Evolutionary conservation across 2,113 vertebrate genomes (phyloP), one percentile per base, ranked within the genome.

Genomic region (Prunella himalayana): DNA sequence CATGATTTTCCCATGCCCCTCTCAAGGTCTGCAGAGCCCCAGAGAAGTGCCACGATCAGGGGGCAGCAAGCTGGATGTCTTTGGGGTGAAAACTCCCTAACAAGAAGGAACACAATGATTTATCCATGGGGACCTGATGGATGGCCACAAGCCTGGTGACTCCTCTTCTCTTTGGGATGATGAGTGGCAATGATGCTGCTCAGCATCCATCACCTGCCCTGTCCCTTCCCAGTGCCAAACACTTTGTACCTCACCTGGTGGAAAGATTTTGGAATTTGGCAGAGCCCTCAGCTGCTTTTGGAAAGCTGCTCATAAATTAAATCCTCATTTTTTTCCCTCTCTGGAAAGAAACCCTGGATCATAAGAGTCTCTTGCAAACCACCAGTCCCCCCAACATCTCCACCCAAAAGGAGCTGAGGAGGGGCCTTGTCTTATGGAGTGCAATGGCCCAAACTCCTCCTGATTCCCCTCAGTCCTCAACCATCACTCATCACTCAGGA

Each of bases 291-390:
- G 68, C 45, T 86, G 54, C 69, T 90, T 54, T 50, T 0, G 4
- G 88, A 93, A 93, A 81, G 47, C 1, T 1, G 39, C 13, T 95
- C 81, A 37, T 95, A 92, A 92, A 91, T 95, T 83, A 88, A 94
- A 82, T 35, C 21, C 23, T 68, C 56, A 2, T 18, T 41, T 41
- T 49, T 73, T n/a, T 6, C 13, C 1, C 7, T 39, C 23, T 77
- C 25, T 69, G 35, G 27, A n/a, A 59, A 39, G 50, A 85, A 59
- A 39, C 11, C 7, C 31, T 47, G 28, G 21, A n/a, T 51, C 24
- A 69, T 11, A 47, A 60, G 6, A 25, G n/a, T 27, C 45, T 37
- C 1, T 69, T 70, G 35, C 81, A 73, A 83, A 12, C 20, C 50
- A 12, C 11, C 0, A 0, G 2, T 49, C 2, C 5, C 51, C 35